These are phyloP conservation scores for Pycnonotus jocosus DNA, from an alignment of 2,113 vertebrate genomes.

Conservation along the genomic window DNA sequence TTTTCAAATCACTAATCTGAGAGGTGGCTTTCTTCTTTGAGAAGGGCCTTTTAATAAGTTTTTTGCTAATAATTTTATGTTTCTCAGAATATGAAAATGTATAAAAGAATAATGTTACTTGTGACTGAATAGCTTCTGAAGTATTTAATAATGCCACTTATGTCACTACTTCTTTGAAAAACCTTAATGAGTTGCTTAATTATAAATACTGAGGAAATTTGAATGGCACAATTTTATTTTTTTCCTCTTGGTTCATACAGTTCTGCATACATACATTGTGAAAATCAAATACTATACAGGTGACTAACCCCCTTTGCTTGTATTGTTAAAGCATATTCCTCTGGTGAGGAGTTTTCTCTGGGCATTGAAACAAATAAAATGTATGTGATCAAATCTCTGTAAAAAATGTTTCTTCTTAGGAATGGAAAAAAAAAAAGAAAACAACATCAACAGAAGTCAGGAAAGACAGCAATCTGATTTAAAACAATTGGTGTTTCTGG, in stretches of 20 bases:
- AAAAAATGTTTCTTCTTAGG: neutral
- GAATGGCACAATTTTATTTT: neutral
- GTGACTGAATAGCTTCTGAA: constrained; percentile 32
- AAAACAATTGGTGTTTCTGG: neutral
- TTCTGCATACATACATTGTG: neutral
- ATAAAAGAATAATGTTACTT: constrained; percentile 28
- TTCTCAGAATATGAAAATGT: constrained; percentile 16
- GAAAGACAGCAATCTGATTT: neutral
- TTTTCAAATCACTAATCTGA: constrained; percentile 43
- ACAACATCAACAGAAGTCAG: neutral
- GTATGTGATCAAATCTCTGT: neutral
- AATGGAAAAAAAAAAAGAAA: neutral
- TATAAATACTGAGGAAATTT: neutral
- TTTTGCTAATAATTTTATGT: constrained; percentile 30
- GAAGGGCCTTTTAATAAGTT: neutral
- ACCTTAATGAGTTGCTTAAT: constrained; percentile 23
- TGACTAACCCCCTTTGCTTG: neutral
- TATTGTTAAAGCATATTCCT: neutral
- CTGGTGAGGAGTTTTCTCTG: neutral
- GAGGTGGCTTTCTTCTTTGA: constrained; percentile 35
- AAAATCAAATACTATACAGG: neutral
- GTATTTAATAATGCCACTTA: constrained; percentile 36
- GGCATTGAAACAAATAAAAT: neutral
- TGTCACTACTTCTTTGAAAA: constrained; percentile 20
- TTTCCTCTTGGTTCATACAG: neutral